Conservation (phyloP, 2,797 vertebrate species). For the Cacajao melanocephalus region DNA sequence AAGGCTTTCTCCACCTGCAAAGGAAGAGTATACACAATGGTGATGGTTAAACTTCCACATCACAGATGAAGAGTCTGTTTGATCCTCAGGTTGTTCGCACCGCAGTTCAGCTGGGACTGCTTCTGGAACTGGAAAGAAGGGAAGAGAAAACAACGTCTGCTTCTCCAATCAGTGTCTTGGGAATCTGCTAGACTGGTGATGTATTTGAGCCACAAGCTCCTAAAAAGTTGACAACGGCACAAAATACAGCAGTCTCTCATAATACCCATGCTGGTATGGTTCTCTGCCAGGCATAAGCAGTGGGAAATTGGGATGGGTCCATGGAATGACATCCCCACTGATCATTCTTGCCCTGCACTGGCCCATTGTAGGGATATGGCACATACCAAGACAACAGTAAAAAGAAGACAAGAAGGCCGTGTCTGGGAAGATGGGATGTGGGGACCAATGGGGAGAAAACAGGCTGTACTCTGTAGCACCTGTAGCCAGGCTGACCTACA, state of each 20-base stretch:
- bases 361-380: accelerated
- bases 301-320: neutral
- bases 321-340: neutral
- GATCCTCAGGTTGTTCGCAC: neutral
- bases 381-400: too few relatives aligned
- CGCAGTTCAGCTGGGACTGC: neutral
- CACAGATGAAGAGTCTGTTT: neutral
- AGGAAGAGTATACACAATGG: neutral
- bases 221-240: neutral
- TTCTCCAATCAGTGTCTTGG: neutral
- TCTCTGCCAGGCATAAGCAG: neutral
- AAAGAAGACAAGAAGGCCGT: neutral
- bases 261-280: accelerated
- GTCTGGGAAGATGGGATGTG: accelerated
- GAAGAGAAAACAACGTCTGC: neutral
- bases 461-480: neutral
- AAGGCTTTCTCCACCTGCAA: neutral
- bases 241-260: neutral
- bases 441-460: neutral
- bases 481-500: neutral
- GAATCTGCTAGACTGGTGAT: neutral
- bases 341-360: accelerated
- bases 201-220: neutral
- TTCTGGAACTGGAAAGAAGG: neutral
- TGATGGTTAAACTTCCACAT: neutral